Percentiles rank a stretch among this genome's conserved stretches.
Conservation (phyloP, 2,113 vertebrate genomes). For the Neodontobutis hainanensis region DNA sequence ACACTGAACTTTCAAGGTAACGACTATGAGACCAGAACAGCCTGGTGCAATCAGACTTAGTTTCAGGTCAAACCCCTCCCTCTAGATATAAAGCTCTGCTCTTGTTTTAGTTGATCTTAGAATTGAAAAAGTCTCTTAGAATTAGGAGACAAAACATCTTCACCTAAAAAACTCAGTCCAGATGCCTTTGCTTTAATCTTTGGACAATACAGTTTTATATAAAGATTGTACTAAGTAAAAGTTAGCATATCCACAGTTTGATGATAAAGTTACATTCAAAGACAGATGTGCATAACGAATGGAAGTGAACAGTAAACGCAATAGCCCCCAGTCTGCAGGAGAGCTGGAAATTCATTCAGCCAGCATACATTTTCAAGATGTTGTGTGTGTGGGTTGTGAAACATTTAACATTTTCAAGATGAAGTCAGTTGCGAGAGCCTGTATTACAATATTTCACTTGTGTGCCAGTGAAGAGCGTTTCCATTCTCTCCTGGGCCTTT, state of each 20-base stretch:
- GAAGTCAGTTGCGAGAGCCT: conserved; percentile 26
- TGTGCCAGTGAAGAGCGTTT: neutral
- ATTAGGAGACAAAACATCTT: too few relatives aligned
- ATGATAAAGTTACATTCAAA: conserved; percentile 11
- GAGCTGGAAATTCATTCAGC: conserved; percentile 27
- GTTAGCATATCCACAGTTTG: neutral
- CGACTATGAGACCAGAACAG: too few relatives aligned
- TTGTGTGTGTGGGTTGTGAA: conserved; percentile 43
- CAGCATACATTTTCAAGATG: conserved; percentile 62
- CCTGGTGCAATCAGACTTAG: too few relatives aligned
- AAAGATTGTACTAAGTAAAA: too few relatives aligned
- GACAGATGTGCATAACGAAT: conserved; percentile 16
- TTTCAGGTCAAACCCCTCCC: too few relatives aligned
- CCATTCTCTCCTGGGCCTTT: conserved; percentile 4
- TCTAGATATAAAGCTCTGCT: too few relatives aligned
- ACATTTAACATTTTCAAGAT: conserved; percentile 55
- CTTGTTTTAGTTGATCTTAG: too few relatives aligned
- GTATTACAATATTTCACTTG: conserved; percentile 27
- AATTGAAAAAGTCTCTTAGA: too few relatives aligned
- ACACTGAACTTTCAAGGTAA: too few relatives aligned
- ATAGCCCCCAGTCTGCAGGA: conserved; percentile 4
- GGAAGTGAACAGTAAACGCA: neutral
- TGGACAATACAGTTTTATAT: too few relatives aligned
- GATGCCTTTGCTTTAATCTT: too few relatives aligned
- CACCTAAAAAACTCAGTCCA: too few relatives aligned